These are phyloP conservation scores for Gastracanthus pulcherrimus DNA, from an alignment of 2,888 invertebrate genomes.

Conservation along the genomic window DNA sequence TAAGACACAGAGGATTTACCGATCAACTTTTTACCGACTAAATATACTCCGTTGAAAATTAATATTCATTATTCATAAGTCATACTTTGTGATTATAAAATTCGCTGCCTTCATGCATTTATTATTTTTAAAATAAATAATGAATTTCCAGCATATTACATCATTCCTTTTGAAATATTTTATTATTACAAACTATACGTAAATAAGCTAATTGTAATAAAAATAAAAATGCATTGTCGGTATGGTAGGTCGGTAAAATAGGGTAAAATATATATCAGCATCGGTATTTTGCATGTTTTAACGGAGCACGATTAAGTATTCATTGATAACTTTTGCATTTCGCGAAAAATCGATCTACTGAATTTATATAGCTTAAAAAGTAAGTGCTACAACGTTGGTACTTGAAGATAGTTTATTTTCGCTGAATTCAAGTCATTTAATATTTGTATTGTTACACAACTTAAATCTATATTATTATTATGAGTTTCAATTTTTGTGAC, in stretches of 20 bases:
- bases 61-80: neutral
- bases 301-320: neutral
- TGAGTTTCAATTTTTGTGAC: too few species aligned
- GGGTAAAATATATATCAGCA: neutral
- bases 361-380: too few species aligned
- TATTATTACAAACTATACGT: neutral
- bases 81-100: neutral
- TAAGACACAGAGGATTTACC: neutral
- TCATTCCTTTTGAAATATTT: neutral
- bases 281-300: constrained; percentile 14
- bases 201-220: neutral
- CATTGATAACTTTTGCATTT: neutral
- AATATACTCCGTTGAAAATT: neutral
- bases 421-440: neutral
- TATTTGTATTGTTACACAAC: neutral
- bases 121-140: neutral
- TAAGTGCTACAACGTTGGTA: too few species aligned
- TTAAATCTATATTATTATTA: too few species aligned
- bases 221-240: neutral
- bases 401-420: too few species aligned
- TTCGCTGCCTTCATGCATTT: neutral
- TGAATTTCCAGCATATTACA: neutral
- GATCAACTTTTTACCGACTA: neutral
- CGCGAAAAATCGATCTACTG: neutral
- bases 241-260: constrained; percentile 4